Conservation (phyloP, 2,113 vertebrate genomes). For the Peromyscus californicus region DNA sequence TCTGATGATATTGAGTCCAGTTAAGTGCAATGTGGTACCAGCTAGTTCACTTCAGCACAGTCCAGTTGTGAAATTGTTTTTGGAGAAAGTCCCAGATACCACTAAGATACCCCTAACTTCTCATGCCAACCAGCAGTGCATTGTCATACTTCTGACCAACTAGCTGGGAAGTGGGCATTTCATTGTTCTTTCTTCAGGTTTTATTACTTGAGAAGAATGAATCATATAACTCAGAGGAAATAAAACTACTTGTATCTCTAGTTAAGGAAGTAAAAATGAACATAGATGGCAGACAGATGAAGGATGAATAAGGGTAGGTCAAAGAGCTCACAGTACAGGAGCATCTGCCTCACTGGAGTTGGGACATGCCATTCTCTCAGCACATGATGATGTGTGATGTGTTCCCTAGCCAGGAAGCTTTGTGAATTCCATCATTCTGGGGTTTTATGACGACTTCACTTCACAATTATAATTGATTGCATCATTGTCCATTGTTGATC, state of each 20-base stretch:
- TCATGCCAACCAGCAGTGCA: background rate
- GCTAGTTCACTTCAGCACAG: background rate
- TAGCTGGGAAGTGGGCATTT: background rate
- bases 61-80: background rate
- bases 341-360: background rate
- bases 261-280: background rate
- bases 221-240: background rate
- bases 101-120: background rate
- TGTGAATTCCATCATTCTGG: background rate
- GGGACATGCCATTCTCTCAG: background rate
- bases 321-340: background rate
- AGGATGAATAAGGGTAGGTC: too few relatives aligned
- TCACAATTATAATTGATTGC: background rate
- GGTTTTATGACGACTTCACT: background rate
- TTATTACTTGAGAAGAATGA: background rate
- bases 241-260: background rate
- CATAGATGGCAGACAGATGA: background rate
- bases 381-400: too few relatives aligned
- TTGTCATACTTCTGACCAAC: background rate
- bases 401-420: background rate
- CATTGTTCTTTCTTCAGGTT: background rate
- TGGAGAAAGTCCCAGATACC: background rate
- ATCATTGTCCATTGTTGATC: background rate
- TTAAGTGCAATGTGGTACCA: too few relatives aligned
- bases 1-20: background rate